phyloP scores from a whole-genome alignment of 1,140 invertebrate species.

The Heliconius melpomene region DNA sequence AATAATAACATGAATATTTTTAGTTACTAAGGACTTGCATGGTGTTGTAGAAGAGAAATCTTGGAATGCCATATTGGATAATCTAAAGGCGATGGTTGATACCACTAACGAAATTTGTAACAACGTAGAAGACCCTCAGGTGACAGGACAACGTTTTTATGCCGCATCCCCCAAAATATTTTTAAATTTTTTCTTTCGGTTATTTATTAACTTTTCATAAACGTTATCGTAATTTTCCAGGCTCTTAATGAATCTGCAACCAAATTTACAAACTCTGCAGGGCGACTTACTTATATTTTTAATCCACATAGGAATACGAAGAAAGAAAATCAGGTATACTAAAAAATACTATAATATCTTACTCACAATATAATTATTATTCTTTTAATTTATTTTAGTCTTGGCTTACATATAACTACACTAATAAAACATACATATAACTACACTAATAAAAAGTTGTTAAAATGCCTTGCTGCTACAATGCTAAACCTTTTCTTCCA shows the following conservation, averaged over 20 bases:
- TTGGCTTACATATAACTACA: too few species aligned
- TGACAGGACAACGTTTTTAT: background rate
- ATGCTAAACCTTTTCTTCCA: background rate
- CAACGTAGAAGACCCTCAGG: conserved; percentile 10
- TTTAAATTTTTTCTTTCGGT: too few species aligned
- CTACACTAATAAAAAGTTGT: too few species aligned
- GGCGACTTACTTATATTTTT: conserved; percentile 36
- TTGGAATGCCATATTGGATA: conserved; percentile 21
- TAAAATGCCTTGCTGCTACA: too few species aligned
- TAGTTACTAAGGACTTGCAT: conserved; percentile 15
- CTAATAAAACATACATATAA: too few species aligned
- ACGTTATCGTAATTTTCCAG: conserved; percentile 22
- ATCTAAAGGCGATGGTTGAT: conserved; percentile 22
- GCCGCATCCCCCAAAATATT: too few species aligned
- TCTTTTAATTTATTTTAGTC: too few species aligned
- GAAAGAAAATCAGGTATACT: conserved; percentile 49
- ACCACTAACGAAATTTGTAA: conserved; percentile 26
- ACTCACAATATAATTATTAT: background rate
- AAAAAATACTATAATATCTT: background rate
- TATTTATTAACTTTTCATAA: too few species aligned
- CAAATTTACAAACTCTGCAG: conserved; percentile 33
- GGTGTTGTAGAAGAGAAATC: conserved; percentile 26
- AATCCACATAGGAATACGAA: conserved; percentile 34
- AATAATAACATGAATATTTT: background rate
- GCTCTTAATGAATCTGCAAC: conserved; percentile 36